Evolutionary conservation across 2,797 vertebrate species (phyloP), one percentile per base, ranked within the genome.

Genomic region (Apogon hyalosoma): DNA sequence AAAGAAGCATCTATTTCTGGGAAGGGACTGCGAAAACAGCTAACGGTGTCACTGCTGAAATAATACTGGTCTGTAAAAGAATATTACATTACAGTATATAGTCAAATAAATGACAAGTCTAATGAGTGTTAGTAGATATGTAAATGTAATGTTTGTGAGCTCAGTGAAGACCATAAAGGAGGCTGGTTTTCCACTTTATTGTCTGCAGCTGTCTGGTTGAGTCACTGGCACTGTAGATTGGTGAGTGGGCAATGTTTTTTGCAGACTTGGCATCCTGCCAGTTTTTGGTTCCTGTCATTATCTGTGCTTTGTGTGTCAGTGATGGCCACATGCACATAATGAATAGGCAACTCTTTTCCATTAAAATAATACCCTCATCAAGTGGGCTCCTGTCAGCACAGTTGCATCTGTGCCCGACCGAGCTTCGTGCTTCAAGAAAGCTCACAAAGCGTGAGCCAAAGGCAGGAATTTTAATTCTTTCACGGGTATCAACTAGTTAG

Each of bases 341-440:
- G 87, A 93, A 92, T 90, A 87, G 87, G 77, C 82, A 69, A 79
- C 83, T 86, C 79, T 79, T 90, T 91, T 79, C 83, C 82, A 90
- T 93, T 90, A 90, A 93, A 93, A 89, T 87, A 92, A 93, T 90
- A 93, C 82, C 87, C 85, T 87, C 88, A 88, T 92, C 83, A 79
- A 88, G 81, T 70, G 82, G 65, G 69, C 74, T 86, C 78, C 82
- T 86, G 87, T 87, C 87, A 88, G 81, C 59, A 54, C 28, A 74
- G 72, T 56, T 73, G 63, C 64, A 77, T 82, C 61, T 70, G 66
- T 82, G 83, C 80, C 87, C 68, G 54, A 47, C 76, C 16, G 33
- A 69, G 80, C 69, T 68, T 78, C 58, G 42, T 39, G 79, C 77
- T 74, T 80, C 69, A 49, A 79, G 82, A 83, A 75, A 72, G 81